Conservation (phyloP, 2,888 invertebrate genomes). For the Cyaniris semiargus region DNA sequence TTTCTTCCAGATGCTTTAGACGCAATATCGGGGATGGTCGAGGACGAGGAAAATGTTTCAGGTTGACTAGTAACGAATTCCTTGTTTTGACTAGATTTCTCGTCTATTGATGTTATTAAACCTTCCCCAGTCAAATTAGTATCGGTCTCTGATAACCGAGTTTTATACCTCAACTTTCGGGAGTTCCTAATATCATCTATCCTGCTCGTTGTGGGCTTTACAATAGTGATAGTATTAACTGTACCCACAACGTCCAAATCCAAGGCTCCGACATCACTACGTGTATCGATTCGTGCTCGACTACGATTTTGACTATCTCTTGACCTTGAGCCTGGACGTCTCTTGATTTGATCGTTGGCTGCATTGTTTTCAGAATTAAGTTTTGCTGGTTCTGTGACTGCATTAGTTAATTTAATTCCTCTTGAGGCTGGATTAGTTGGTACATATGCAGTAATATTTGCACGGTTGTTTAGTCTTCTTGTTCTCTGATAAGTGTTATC, state of each 20-base stretch:
- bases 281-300: constrained; percentile 57
- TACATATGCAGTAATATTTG: constrained; percentile 37
- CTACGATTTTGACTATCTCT: constrained; percentile 51
- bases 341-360: constrained; percentile 54
- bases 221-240: constrained; percentile 59
- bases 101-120: constrained; percentile 55
- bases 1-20: constrained; percentile 53
- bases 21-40: constrained; percentile 44
- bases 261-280: constrained; percentile 54
- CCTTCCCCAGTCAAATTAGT: constrained; percentile 69
- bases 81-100: constrained; percentile 67
- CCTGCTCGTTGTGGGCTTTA: constrained; percentile 60
- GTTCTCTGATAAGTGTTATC: constrained; percentile 54
- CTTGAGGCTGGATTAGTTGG: constrained; percentile 22
- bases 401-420: constrained; percentile 32
- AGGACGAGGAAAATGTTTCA: constrained; percentile 52
- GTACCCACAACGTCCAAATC: constrained; percentile 67
- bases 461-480: constrained; percentile 46
- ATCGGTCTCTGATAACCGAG: constrained; percentile 62
- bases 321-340: constrained; percentile 55
- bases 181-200: constrained; percentile 57
- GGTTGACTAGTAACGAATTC: constrained; percentile 63
- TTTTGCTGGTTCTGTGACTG: constrained; percentile 48
- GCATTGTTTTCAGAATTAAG: constrained; percentile 51
- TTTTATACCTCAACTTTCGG: constrained; percentile 64